Evolutionary conservation across 2,888 invertebrate genomes (phyloP), one percentile per base, ranked within the genome.

Genomic region (Drosophila kambysellisi): DNA sequence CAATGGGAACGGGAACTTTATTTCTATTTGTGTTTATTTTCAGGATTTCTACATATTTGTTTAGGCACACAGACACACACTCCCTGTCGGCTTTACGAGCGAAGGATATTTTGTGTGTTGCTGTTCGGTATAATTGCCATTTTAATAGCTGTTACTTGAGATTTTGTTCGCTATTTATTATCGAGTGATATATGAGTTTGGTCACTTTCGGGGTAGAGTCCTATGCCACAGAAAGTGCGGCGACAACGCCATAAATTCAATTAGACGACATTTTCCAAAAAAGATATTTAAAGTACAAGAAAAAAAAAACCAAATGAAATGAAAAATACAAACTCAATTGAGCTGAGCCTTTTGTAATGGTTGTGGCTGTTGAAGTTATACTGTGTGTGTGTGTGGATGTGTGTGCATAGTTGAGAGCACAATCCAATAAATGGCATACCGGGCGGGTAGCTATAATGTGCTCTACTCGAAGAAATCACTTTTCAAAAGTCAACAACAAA

Each of bases 391-490:
- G 46, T 51, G 48, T 48, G 25, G 53, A 11, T 46, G 41, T 61
- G 35, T 69, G 46, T 29, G 57, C 20, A 43, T 30, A 60, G 77
- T 74, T 70, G 53, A 76, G 65, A 73, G 69, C 61, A 77, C 82
- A 89, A 85, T 89, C 78, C 89, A 85, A 86, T 86, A 86, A 89
- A 89, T 88, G 88, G 81, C 89, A 82, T 72, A 67, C 84, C 84
- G 56, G 52, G 48, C 35, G 87, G 89, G 78, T 76, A 82, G 89
- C 82, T 89, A 85, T 89, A 85, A 89, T 85, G 81, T 89, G 88
- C 82, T 79, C 78, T 85, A 89, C 85, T 86, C 88, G 83, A 81
- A 80, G 79, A 88, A 88, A 88, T 88, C 90, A 88, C 87, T 88
- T 88, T 88, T 86, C 75, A 88, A 88, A 88, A 88, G 87, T 88